Evolutionary conservation across 2,888 invertebrate species (phyloP).

Genomic region (Nymphalis c-album): DNA sequence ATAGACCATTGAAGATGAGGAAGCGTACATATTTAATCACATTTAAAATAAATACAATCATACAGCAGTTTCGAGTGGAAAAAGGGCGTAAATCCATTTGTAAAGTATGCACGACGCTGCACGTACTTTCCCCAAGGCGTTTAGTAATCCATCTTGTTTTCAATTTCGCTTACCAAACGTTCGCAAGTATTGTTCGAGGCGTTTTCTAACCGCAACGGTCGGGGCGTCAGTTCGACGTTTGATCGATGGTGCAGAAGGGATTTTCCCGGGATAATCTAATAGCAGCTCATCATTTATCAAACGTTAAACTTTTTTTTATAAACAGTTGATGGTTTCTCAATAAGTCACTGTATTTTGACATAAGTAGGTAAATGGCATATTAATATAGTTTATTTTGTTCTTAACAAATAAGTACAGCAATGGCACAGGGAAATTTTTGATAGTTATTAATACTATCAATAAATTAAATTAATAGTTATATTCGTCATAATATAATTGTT

Average conservation of each 20-base stretch:
- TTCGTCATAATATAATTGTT: too few species aligned
- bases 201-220: conserved; percentile 40
- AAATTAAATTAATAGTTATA: too few species aligned
- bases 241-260: conserved; percentile 63
- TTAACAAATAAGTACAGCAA: too few species aligned
- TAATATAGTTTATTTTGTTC: too few species aligned
- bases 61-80: too few species aligned
- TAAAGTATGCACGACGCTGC: neutral
- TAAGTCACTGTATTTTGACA: neutral
- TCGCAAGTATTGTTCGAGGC: conserved; percentile 30
- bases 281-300: conserved; percentile 33
- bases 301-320: conserved; percentile 12
- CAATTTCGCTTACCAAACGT: conserved; percentile 27
- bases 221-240: conserved; percentile 53
- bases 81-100: neutral
- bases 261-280: conserved; percentile 50
- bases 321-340: neutral
- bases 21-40: too few species aligned
- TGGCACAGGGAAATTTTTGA: too few species aligned
- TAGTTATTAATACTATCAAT: too few species aligned
- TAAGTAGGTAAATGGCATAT: neutral
- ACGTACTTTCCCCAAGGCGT: conserved; percentile 17
- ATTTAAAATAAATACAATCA: too few species aligned
- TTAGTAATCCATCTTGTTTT: conserved; percentile 33
- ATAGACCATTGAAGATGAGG: too few species aligned